A percentile compares a stretch with the other conserved stretches of the same genome.
Evolutionary conservation across 2,113 vertebrate species (phyloP).

Genomic region (Atherinomorus stipes): DNA sequence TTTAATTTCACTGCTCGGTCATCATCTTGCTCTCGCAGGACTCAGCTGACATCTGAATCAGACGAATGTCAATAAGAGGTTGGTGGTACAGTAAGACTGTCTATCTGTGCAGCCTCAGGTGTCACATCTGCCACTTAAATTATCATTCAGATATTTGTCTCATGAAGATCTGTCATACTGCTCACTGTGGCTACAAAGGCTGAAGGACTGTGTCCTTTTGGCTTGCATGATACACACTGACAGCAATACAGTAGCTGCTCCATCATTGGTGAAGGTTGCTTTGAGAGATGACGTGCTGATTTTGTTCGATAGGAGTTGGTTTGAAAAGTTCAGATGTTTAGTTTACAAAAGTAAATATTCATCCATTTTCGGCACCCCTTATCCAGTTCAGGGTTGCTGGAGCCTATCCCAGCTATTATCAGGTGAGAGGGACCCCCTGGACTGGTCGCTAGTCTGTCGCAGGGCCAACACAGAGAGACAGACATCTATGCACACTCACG

Average conservation of each 20-base stretch:
- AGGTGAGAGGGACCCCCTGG: no score
- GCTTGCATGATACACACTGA: neutral
- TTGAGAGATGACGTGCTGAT: neutral
- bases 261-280: neutral
- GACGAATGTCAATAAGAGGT: conserved; percentile 22
- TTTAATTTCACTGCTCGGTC: conserved; percentile 1
- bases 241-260: neutral
- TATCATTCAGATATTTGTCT: conserved; percentile 8
- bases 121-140: conserved; percentile 30
- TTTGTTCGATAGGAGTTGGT: neutral
- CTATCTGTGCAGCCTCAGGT: conserved; percentile 8
- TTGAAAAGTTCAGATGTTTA: no score
- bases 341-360: no score
- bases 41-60: conserved; percentile 36
- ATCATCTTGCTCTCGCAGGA: conserved; percentile 9
- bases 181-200: neutral
- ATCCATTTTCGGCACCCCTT: no score
- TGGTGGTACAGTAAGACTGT: conserved; percentile 9
- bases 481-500: no score
- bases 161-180: neutral
- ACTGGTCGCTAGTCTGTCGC: no score
- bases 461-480: no score
- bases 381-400: no score
- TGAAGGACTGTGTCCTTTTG: neutral
- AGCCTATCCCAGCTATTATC: no score